Base-by-base conservation (phyloP, 2,888 invertebrate genomes). In the Drosophila austrosaltans region DNA sequence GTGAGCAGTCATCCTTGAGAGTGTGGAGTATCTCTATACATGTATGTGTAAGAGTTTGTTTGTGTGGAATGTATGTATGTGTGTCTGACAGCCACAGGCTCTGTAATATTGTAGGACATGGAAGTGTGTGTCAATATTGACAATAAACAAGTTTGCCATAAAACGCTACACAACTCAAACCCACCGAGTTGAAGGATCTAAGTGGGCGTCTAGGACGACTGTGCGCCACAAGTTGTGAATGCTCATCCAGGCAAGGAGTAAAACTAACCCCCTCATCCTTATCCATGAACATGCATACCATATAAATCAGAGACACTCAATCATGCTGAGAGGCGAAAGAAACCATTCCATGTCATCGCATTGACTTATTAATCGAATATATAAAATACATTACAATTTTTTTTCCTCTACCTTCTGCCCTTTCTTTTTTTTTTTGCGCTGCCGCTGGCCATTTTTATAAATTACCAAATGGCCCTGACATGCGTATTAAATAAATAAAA, bases 81-180 rank as follows among this genome's bases (percentile, higher is more conserved):
- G 10, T 48, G 48, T 48, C 48, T 69, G 66, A 62, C 59, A 73
- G 81, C 83, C 73, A 63, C 53, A 64, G 82, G 87, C 71, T 57
- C 69, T 74, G 66, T 82, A 87, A 87, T 85, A 87, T 75, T 81
- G 81, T 85, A 74, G 72, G 63, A 70, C 65, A 79, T 81, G 48
- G 48, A 48, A 48, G 48, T 48, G 48, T 48, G 48, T 85, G 85
- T 88, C 88, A 85, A 88, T 88, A 85, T 85, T 88, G 85, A 85
- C 88, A 88, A 77, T 83, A 85, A 88, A 88, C 87, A 88, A 85
- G 87, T 86, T 83, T 81, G 88, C 85, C 72, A 81, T 79, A 86
- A 86, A 85, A 86, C 64, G 75, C 77, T 78, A 87, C 80, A 79
- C 59, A 73, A 75, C 75, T 53, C 65, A 63, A 63, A 66, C 65